Evolutionary conservation across 2,797 vertebrate species (phyloP).

Genomic region (Hippocampus kuda): DNA sequence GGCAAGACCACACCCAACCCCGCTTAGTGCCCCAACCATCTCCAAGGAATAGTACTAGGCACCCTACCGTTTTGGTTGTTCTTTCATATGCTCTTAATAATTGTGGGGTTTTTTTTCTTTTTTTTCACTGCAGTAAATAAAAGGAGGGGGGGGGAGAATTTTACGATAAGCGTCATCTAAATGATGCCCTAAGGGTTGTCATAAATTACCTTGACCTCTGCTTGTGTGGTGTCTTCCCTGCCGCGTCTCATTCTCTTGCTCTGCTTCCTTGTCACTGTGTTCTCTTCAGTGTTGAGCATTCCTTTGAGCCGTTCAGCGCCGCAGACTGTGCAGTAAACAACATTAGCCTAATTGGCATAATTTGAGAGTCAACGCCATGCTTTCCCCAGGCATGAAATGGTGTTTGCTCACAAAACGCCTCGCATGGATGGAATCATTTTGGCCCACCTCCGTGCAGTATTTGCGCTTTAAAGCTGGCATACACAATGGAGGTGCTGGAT

Average conservation of each 20-base stretch:
- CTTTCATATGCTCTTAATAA: not conserved
- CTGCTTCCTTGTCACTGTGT: slow-evolving; percentile 15
- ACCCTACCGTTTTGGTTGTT: not conserved
- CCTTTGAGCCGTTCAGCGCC: slow-evolving; percentile 25
- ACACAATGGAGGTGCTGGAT: slow-evolving; percentile 12
- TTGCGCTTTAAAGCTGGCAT: slow-evolving; percentile 19
- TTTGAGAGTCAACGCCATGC: slow-evolving; percentile 33
- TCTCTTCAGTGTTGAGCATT: slow-evolving; percentile 27
- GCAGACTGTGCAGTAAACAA: slow-evolving; percentile 31
- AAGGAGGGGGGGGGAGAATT: not conserved
- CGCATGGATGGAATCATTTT: slow-evolving; percentile 27
- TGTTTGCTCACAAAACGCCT: slow-evolving; percentile 28
- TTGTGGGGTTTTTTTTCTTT: not conserved
- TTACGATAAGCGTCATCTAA: not conserved
- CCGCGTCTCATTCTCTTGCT: not conserved
- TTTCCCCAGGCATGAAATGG: slow-evolving; percentile 40
- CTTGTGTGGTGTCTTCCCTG: slow-evolving; percentile 6
- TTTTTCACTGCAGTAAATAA: not conserved
- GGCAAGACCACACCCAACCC: not conserved
- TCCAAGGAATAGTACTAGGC: not conserved
- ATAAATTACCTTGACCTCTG: slow-evolving; percentile 10
- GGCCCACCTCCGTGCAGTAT: slow-evolving; percentile 15
- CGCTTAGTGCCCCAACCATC: not conserved
- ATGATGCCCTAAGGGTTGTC: not conserved
- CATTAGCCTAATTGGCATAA: slow-evolving; percentile 41